Base-by-base conservation (phyloP, 2,888 invertebrate species). In the Caenorhabditis japonica region DNA sequence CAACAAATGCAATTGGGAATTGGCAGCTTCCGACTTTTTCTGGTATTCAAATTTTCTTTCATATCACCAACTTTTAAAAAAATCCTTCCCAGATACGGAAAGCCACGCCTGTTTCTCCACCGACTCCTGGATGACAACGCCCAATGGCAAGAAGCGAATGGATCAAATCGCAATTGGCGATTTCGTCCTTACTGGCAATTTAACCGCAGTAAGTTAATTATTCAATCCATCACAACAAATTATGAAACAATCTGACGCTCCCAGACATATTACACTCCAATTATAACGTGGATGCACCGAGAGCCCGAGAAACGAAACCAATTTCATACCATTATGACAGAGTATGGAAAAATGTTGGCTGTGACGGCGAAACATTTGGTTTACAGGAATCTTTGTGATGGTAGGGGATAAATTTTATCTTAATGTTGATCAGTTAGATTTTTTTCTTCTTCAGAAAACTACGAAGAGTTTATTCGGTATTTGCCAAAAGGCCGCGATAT, bases 111-210 rank as follows among this genome's bases (percentile, higher is more conserved):
- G 79, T 44, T 79, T 79, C 53, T 79, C 79, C 10, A 69, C 75
- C 4, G 79, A 79, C 53, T 77, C 77, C 3, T 77, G 77, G 77
- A 59, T 79, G 39, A 73, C 70, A n/a, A 79, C 79, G 15, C 77
- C 77, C 27, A 69, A 25, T 27, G 79, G 79, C 1, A 77, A 77
- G 34, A 73, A 72, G 27, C 60, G 75, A 25, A 79, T 79, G 79
- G 79, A 75, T 44, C 62, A 76, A 71, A 23, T 79, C 15, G 60
- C 70, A 25, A 38, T 79, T 43, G 77, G 77, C 5, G 79, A 79
- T 52, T 55, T 55, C 21, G 72, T 79, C 2, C 51, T 80, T 25
- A 76, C 77, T 8, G 73, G 64, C 15, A 79, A 79, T 43, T 33
- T 52, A 43, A 79, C 71, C 4, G 47, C 61, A 7, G 77, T 77